Conservation (phyloP, 2,888 invertebrate species). For the Orthonychiurus folsomi region DNA sequence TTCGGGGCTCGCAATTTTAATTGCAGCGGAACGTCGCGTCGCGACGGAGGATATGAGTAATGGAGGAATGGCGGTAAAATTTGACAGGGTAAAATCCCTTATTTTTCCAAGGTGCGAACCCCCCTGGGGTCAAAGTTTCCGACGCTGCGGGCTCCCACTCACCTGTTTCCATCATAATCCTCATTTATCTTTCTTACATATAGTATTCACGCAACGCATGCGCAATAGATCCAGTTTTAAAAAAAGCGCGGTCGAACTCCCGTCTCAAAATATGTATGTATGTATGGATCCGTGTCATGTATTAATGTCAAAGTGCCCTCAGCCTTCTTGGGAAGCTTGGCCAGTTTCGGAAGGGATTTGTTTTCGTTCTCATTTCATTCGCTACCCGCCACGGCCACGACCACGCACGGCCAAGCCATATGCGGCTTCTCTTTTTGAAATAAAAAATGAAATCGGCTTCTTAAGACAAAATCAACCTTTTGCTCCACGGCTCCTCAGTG, state of each 20-base stretch:
- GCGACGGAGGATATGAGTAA: too few relatives aligned
- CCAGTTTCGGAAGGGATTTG: background rate
- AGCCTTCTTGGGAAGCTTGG: conserved; percentile 1
- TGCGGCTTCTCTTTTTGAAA: too few relatives aligned
- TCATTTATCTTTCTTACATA: conserved; percentile 8
- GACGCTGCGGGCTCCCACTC: background rate
- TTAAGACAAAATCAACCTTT: background rate
- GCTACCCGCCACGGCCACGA: too few relatives aligned
- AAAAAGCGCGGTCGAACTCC: conserved; percentile 2
- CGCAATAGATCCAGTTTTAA: too few relatives aligned
- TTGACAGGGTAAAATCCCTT: background rate
- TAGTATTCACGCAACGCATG: too few relatives aligned
- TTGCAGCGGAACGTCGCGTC: too few relatives aligned
- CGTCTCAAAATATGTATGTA: background rate
- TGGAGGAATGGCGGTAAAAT: background rate
- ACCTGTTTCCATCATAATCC: conserved; percentile 9
- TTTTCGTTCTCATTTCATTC: too few relatives aligned
- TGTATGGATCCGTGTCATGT: background rate
- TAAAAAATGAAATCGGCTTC: background rate
- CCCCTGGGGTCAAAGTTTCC: too few relatives aligned
- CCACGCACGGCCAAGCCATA: too few relatives aligned
- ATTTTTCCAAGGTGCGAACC: conserved; percentile 1
- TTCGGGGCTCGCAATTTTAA: too few relatives aligned
- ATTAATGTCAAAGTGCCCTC: background rate
- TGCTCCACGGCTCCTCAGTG: background rate